These are phyloP conservation scores for Rotaria magnacalcarata DNA, from an alignment of 2,888 invertebrate species.

Conservation along the genomic window DNA sequence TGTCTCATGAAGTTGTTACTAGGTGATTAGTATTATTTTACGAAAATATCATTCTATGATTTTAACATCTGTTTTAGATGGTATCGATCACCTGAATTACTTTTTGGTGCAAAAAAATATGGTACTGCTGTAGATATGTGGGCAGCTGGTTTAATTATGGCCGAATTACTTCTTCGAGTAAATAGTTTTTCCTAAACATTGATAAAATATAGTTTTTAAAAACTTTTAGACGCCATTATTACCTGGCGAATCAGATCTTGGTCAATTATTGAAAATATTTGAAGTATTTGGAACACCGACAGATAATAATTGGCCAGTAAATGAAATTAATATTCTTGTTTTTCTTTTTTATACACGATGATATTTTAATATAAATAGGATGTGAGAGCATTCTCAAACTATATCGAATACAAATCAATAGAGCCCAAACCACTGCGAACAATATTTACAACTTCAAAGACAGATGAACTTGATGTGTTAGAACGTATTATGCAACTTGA, in stretches of 20 bases:
- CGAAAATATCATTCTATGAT: neutral
- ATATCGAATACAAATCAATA: slow-evolving; percentile 81
- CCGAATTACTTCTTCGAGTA: slow-evolving; percentile 70
- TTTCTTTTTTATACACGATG: neutral
- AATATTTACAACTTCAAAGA: slow-evolving; percentile 89
- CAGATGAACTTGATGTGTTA: slow-evolving; percentile 79
- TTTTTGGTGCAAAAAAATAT: slow-evolving; percentile 90
- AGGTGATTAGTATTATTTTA: slow-evolving; percentile 62
- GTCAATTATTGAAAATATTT: slow-evolving; percentile 90
- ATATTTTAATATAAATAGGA: slow-evolving; percentile 49
- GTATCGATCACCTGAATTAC: slow-evolving; percentile 78
- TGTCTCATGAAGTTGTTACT: slow-evolving; percentile 96
- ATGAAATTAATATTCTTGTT: slow-evolving; percentile 48
- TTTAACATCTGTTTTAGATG: slow-evolving; percentile 51
- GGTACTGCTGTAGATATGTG: slow-evolving; percentile 97
- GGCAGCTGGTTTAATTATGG: slow-evolving; percentile 96
- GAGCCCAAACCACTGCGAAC: slow-evolving; percentile 77
- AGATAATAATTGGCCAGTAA: slow-evolving; percentile 83
- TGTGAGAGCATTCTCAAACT: slow-evolving; percentile 70
- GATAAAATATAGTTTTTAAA: neutral
- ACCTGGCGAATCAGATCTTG: slow-evolving; percentile 91
- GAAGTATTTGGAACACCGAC: slow-evolving; percentile 80
- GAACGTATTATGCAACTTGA: slow-evolving; percentile 73
- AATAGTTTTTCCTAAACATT: neutral
- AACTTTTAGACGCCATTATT: slow-evolving; percentile 72